phyloP scores from a whole-genome alignment of 1,140 invertebrate species.

The Nasonia longicornis region DNA sequence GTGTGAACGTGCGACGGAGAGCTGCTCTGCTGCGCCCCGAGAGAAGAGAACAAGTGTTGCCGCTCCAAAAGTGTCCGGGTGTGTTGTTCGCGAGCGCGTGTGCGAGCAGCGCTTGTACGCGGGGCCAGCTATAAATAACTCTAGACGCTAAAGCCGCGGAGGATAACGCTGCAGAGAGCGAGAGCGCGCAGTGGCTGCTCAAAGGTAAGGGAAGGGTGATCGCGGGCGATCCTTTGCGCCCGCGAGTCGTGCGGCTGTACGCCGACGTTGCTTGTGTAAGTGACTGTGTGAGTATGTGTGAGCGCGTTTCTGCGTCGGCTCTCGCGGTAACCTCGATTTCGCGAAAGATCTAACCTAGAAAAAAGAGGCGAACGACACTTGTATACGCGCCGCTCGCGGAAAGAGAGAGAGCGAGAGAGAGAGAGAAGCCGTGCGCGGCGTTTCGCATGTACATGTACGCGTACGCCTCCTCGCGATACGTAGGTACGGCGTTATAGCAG shows the following conservation, averaged over 20 bases:
- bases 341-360: slow-evolving; percentile 39
- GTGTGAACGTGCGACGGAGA: background rate
- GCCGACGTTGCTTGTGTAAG: background rate
- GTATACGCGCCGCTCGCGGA: background rate
- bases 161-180: background rate
- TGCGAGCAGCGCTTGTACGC: background rate
- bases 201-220: background rate
- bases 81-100: background rate
- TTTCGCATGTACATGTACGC: too few relatives aligned
- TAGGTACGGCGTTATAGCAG: background rate
- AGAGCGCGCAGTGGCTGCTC: background rate
- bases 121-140: background rate
- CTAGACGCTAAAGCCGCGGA: background rate
- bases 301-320: background rate
- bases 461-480: background rate
- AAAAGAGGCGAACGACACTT: slow-evolving; percentile 7
- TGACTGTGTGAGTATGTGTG: background rate
- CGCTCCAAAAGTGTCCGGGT: background rate
- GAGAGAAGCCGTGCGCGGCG: background rate
- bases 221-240: background rate
- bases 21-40: background rate
- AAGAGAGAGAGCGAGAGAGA: background rate
- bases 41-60: background rate
- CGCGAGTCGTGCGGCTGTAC: background rate
- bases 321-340: slow-evolving; percentile 35